Evolutionary conservation across 2,113 vertebrate species (phyloP).

Genomic region (Lophius piscatorius): DNA sequence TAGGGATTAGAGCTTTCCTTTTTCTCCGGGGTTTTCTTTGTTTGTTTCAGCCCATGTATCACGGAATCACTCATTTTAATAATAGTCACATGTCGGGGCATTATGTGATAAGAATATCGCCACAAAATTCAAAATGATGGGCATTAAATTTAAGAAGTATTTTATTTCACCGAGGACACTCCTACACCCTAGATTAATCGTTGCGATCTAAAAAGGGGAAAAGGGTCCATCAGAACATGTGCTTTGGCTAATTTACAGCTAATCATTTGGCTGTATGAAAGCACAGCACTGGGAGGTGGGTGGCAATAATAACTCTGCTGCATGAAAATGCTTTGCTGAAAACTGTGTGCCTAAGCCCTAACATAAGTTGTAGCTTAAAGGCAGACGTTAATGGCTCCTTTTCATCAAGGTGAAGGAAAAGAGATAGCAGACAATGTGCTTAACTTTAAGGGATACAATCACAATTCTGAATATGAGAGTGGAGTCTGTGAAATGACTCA

Average conservation of each 20-base stretch:
- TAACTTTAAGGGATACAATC: conserved; percentile 53
- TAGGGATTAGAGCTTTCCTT: conserved; percentile 12
- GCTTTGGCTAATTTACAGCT: conserved; percentile 59
- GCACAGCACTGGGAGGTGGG: conserved; percentile 28
- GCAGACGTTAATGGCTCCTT: conserved; percentile 57
- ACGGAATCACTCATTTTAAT: neutral
- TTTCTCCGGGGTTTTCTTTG: neutral
- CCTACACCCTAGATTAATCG: conserved; percentile 44
- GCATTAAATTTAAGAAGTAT: conserved; percentile 8
- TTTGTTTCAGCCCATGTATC: conserved; percentile 4
- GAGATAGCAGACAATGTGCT: conserved; percentile 44
- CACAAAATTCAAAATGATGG: neutral
- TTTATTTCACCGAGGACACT: conserved; percentile 31
- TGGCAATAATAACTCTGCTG: conserved; percentile 30
- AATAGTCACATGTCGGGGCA: neutral
- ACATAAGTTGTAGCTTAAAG: conserved; percentile 48
- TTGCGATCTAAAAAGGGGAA: conserved; percentile 50
- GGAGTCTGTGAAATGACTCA: conserved; percentile 24
- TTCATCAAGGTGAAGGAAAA: conserved; percentile 60
- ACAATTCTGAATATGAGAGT: conserved; percentile 26
- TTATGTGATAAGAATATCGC: neutral
- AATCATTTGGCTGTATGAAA: conserved; percentile 65
- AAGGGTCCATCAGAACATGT: conserved; percentile 46
- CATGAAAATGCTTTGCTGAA: conserved; percentile 41
- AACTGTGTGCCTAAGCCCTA: conserved; percentile 15